A percentile compares a stretch with the other conserved stretches of the same genome.
Evolutionary conservation across 2,797 vertebrate species (phyloP).

Genomic region (Diceros bicornis): DNA sequence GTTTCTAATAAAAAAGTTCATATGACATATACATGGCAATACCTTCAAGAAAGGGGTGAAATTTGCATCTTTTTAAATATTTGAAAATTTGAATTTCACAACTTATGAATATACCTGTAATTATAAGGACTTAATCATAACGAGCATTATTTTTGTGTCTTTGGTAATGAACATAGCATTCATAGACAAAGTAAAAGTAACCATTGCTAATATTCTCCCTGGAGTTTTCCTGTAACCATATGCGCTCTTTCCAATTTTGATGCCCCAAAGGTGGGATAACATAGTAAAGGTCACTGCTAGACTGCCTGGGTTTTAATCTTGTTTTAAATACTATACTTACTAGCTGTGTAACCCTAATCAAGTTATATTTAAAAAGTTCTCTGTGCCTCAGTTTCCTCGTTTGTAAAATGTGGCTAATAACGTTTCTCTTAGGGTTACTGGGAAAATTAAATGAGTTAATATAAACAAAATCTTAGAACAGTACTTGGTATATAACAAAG

Average conservation of each 20-base stretch:
- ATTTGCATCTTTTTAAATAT: slow-evolving; percentile 24
- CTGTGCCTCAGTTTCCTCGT: neutral
- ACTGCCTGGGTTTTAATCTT: neutral
- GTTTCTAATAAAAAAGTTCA: slow-evolving; percentile 27
- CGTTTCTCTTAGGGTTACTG: neutral
- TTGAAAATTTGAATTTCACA: neutral
- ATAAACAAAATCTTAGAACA: neutral
- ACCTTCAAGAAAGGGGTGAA: neutral
- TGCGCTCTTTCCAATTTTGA: neutral
- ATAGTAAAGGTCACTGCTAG: neutral
- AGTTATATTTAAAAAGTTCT: neutral
- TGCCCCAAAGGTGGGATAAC: neutral
- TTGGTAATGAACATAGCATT: neutral
- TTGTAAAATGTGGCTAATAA: slow-evolving; percentile 6
- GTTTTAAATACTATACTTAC: neutral
- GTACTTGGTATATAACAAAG: neutral
- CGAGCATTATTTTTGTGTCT: neutral
- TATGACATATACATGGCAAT: neutral
- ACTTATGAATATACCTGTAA: neutral
- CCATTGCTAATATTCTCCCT: neutral
- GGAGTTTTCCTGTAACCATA: neutral
- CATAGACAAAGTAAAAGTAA: neutral
- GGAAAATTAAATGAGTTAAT: neutral
- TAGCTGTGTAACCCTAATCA: neutral
- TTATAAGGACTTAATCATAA: slow-evolving; percentile 30